Base-by-base conservation (phyloP, 2,888 invertebrate genomes). In the Ypsolopha sequella region DNA sequence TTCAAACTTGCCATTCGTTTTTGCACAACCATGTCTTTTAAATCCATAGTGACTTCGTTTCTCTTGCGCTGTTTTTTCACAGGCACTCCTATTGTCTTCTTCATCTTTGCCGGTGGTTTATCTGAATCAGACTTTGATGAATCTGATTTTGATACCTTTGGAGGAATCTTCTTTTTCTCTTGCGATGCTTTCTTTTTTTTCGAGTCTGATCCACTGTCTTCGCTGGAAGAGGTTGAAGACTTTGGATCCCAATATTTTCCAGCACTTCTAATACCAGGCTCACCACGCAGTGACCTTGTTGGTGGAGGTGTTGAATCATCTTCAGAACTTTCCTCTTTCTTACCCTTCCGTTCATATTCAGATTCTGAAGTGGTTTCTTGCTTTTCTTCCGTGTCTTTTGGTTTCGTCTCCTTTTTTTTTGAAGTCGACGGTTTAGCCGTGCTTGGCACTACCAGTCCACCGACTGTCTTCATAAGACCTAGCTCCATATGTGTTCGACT, bases 1-100 rank as follows among this genome's bases (percentile, higher is more conserved):
- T 96, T 96, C 36, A 96, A 81, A 69, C 95, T 95, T 14, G 96
- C 96, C 95, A 96, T 95, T 36, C 96, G 89, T 70, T 96, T 96
- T 60, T 93, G 90, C 11, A 95, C 95, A 6, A 95, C 92, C 91
- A 95, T 94, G 60, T 95, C 95, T 64, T 94, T 94, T 48, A 95
- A 84, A 65, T 95, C 95, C 93, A 93, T 93, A 34, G 91, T 88
- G 41, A 90, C 77, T 70, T 91, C 91, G 52, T 87, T 88, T 58
- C 89, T 80, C 55, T 88, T 89, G n/a, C 89, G 79, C 58, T 88
- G 85, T 63, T 89, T 88, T 62, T 88, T 88, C 1, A 84, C 73
- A 3, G 80, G 79, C 7, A 80, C 79, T 41, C 76, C 75, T 14
- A 74, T 68, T 14, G 77, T 78, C 61, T 81, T 81, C 60, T 84